Evolutionary conservation across 2,888 invertebrate genomes (phyloP).

Genomic region (Cerastis leucographa): DNA sequence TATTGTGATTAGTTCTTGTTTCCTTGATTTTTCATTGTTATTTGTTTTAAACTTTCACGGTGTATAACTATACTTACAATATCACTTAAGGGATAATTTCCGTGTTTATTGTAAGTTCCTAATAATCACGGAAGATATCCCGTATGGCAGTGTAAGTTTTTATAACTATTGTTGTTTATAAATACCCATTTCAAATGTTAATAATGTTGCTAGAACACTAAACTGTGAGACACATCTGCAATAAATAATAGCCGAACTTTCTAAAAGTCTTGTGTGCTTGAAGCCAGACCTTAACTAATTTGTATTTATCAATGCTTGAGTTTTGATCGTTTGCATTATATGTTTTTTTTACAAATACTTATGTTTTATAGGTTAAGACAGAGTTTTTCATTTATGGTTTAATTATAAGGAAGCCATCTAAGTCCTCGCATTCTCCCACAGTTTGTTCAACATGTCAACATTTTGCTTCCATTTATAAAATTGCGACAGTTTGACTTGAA

Average conservation of each 20-base stretch:
- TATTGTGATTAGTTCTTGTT: slow-evolving; percentile 24
- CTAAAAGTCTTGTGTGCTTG: slow-evolving; percentile 34
- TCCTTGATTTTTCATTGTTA: background rate
- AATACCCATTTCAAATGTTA: slow-evolving; percentile 5
- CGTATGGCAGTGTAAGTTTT: too few species aligned
- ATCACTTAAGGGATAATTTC: too few species aligned
- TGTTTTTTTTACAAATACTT: slow-evolving; percentile 48
- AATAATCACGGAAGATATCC: too few species aligned
- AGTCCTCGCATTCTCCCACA: slow-evolving; percentile 26
- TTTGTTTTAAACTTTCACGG: background rate
- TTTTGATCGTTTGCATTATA: slow-evolving; percentile 41
- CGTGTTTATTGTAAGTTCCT: too few species aligned
- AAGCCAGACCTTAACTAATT: slow-evolving; percentile 27
- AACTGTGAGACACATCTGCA: slow-evolving; percentile 4
- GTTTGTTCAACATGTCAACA: slow-evolving; percentile 11
- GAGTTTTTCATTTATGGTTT: slow-evolving; percentile 30
- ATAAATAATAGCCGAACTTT: slow-evolving; percentile 6
- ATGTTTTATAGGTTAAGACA: slow-evolving; percentile 44
- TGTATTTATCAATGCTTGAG: slow-evolving; percentile 43
- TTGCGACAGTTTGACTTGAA: slow-evolving; percentile 38
- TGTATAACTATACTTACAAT: too few species aligned
- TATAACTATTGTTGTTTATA: too few species aligned
- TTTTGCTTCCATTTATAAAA: slow-evolving; percentile 34
- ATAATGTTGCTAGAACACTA: slow-evolving; percentile 17
- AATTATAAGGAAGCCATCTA: slow-evolving; percentile 51